Conservation (phyloP, 1,140 invertebrate genomes). For the Berghia stephanieae region DNA sequence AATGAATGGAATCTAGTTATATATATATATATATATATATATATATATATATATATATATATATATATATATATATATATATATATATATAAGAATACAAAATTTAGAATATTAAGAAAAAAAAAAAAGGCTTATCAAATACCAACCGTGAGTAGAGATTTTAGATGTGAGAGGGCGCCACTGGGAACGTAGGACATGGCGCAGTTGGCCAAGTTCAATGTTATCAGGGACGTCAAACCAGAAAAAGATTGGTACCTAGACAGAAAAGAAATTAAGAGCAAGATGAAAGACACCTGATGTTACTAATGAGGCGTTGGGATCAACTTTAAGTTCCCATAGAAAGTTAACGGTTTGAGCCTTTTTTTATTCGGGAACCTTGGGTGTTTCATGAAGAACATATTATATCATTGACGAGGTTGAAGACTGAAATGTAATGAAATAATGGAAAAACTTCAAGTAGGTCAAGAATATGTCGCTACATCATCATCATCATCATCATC, state of each 20-base stretch:
- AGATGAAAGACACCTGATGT: too few relatives aligned
- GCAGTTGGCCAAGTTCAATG: not conserved
- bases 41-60: constrained; percentile 18
- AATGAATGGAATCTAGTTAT: not conserved
- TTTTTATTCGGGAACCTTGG: too few relatives aligned
- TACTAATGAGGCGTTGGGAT: too few relatives aligned
- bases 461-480: too few relatives aligned
- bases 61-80: constrained; percentile 18
- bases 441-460: too few relatives aligned
- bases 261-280: too few relatives aligned
- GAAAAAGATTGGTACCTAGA: constrained; percentile 6
- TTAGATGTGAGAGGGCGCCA: not conserved
- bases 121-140: not conserved
- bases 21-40: not conserved
- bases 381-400: too few relatives aligned
- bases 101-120: not conserved
- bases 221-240: not conserved
- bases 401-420: too few relatives aligned
- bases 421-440: too few relatives aligned
- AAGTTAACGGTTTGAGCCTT: too few relatives aligned
- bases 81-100: not conserved
- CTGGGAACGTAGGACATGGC: not conserved
- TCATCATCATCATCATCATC: too few relatives aligned
- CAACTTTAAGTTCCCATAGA: too few relatives aligned
- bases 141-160: not conserved